A percentile compares a stretch with the other conserved stretches of the same genome.
phyloP scores from a whole-genome alignment of 2,888 invertebrate genomes.

The Ashinkailepas kermadecensis region DNA sequence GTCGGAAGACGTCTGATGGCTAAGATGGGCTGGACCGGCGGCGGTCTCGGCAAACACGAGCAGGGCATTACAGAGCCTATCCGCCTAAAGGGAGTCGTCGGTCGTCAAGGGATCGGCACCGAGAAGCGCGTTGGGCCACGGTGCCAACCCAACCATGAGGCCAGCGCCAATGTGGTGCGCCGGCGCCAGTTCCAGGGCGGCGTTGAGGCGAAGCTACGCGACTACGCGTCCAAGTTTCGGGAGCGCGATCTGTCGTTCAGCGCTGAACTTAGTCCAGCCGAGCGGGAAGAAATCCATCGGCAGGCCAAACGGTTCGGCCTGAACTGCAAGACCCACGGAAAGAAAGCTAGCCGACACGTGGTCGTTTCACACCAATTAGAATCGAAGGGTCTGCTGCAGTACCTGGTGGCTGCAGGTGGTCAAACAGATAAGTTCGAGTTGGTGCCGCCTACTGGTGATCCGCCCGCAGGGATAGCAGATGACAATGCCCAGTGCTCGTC shows the following conservation, averaged over 20 bases:
- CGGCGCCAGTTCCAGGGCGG: conserved; percentile 36
- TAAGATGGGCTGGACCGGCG: conserved; percentile 66
- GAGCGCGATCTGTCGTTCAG: conserved; percentile 44
- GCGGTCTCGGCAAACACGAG: conserved; percentile 56
- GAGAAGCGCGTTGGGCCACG: conserved; percentile 23
- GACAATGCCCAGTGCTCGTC: no score
- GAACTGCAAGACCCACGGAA: conserved; percentile 49
- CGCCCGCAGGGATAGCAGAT: no score
- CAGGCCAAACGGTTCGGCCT: conserved; percentile 45
- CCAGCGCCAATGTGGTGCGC: conserved; percentile 23
- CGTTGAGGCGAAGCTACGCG: conserved; percentile 38
- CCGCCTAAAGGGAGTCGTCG: conserved; percentile 38
- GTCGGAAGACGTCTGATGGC: conserved; percentile 54
- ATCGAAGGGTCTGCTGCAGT: conserved; percentile 44
- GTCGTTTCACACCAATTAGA: conserved; percentile 48
- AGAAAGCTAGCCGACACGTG: conserved; percentile 45
- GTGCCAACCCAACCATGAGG: no score
- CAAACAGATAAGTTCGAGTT: conserved; percentile 49
- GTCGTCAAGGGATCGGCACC: conserved; percentile 35
- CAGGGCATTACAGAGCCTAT: conserved; percentile 59
- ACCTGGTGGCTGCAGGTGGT: conserved; percentile 45
- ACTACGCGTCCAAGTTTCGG: conserved; percentile 39
- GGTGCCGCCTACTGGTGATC: conserved; percentile 33
- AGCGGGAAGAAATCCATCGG: conserved; percentile 44
- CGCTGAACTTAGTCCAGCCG: conserved; percentile 43